Percentiles rank a stretch among this genome's conserved stretches.
phyloP scores from a whole-genome alignment of 1,140 invertebrate species.

The Psilanteris sp. region DNA sequence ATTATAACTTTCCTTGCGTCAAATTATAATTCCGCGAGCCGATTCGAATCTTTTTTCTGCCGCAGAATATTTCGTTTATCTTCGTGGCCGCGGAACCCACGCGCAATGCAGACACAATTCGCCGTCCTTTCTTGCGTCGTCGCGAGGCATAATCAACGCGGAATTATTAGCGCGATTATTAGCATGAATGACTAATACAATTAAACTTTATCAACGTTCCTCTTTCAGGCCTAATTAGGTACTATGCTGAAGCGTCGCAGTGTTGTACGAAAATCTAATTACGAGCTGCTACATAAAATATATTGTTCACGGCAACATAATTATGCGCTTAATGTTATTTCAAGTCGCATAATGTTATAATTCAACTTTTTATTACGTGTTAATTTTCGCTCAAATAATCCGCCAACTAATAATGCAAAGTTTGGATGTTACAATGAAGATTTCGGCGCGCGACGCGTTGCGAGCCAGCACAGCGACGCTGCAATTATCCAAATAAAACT shows the following conservation, averaged over 20 bases:
- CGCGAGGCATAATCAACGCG: not conserved
- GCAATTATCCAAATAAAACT: conserved; percentile 22
- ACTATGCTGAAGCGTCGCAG: conserved; percentile 15
- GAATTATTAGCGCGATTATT: conserved; percentile 20
- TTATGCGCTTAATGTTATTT: conserved; percentile 24
- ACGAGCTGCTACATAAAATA: conserved; percentile 45
- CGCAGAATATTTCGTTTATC: conserved; percentile 5
- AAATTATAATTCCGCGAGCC: conserved; percentile 25
- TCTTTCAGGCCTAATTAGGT: conserved; percentile 39
- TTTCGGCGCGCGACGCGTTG: not conserved
- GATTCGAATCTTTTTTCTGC: conserved; percentile 20
- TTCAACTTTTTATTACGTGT: conserved; percentile 12
- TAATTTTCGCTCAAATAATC: conserved; percentile 14
- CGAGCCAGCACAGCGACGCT: not conserved
- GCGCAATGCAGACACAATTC: not conserved
- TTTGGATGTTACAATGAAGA: not conserved
- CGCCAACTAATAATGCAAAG: conserved; percentile 2
- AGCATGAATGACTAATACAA: conserved; percentile 12
- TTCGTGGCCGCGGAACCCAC: not conserved
- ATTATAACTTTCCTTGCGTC: conserved; percentile 48
- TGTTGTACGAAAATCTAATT: conserved; percentile 44
- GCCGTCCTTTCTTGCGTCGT: not conserved
- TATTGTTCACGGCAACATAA: conserved; percentile 27
- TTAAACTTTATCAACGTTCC: conserved; percentile 18
- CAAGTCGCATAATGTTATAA: conserved; percentile 17